These are phyloP conservation scores for Enteromius argenteus DNA, from an alignment of 2,797 vertebrate genomes.

Conservation along the genomic window DNA sequence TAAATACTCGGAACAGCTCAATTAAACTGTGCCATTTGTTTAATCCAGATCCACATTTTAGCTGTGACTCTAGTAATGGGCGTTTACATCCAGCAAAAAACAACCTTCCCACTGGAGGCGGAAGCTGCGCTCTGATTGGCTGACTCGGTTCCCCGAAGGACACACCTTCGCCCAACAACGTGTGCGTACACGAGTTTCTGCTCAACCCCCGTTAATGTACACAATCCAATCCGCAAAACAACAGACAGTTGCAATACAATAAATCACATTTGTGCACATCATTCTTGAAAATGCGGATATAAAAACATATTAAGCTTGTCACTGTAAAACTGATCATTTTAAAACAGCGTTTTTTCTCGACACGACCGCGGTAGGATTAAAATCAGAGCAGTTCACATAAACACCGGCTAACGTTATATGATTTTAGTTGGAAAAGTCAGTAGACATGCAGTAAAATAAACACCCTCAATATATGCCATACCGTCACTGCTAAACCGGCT, in stretches of 20 bases:
- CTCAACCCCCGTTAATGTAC: conserved; percentile 61
- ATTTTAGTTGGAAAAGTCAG: neutral
- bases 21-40: neutral
- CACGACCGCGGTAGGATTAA: conserved; percentile 2
- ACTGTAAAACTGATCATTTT: neutral
- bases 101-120: conserved; percentile 65
- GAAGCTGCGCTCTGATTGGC: conserved; percentile 72
- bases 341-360: neutral
- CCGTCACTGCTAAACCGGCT: neutral
- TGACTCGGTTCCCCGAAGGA: conserved; percentile 40
- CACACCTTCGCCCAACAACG: conserved; percentile 80
- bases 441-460: neutral
- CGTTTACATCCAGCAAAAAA: conserved; percentile 50
- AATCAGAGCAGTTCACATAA: conserved; percentile 4
- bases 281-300: neutral
- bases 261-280: neutral
- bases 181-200: conserved; percentile 81
- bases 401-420: neutral
- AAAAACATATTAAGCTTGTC: neutral
- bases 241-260: neutral
- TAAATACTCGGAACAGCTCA: neutral
- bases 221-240: conserved; percentile 15
- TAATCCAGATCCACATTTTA: conserved; percentile 50
- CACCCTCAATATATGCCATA: neutral
- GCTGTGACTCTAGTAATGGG: conserved; percentile 34